Conservation (phyloP, 2,888 invertebrate species). For the Oxycera nigricornis region DNA sequence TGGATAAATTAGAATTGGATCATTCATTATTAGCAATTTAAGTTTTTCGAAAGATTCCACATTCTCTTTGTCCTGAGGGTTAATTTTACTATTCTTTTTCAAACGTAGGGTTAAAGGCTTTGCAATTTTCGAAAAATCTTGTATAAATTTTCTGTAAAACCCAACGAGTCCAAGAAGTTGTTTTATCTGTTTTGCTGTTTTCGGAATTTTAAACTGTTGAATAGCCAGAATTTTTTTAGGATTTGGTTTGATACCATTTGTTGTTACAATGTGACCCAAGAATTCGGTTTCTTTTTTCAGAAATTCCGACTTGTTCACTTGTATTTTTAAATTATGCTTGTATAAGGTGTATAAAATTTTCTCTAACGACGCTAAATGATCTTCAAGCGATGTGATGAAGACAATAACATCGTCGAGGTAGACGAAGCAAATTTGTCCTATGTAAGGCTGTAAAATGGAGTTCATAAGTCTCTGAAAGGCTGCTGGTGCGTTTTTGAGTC, state of each 20-base stretch:
- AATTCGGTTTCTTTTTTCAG: constrained; percentile 42
- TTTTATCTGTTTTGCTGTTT: constrained; percentile 49
- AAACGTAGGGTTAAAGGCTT: constrained; percentile 36
- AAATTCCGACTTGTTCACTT: constrained; percentile 11
- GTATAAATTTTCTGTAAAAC: constrained; percentile 42
- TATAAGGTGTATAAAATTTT: neutral
- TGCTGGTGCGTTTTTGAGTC: constrained; percentile 57
- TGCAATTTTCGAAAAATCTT: constrained; percentile 40
- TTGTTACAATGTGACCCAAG: constrained; percentile 52
- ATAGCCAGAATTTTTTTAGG: constrained; percentile 50
- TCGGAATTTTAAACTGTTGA: neutral
- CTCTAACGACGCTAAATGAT: neutral
- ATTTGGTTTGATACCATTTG: constrained; percentile 52
- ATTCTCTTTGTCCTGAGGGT: too few species aligned
- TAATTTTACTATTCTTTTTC: constrained; percentile 23
- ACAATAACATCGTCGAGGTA: constrained; percentile 45
- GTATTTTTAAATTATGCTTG: neutral
- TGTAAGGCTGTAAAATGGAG: too few species aligned
- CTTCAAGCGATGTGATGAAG: constrained; percentile 10
- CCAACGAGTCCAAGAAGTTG: constrained; percentile 41
- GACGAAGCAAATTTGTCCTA: constrained; percentile 41
- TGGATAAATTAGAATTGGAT: too few species aligned
- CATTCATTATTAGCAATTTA: too few species aligned
- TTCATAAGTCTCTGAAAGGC: constrained; percentile 45
- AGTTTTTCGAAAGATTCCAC: too few species aligned